These are phyloP conservation scores for Oreochromis niloticus DNA, from an alignment of 2,113 vertebrate genomes.

Conservation along the genomic window DNA sequence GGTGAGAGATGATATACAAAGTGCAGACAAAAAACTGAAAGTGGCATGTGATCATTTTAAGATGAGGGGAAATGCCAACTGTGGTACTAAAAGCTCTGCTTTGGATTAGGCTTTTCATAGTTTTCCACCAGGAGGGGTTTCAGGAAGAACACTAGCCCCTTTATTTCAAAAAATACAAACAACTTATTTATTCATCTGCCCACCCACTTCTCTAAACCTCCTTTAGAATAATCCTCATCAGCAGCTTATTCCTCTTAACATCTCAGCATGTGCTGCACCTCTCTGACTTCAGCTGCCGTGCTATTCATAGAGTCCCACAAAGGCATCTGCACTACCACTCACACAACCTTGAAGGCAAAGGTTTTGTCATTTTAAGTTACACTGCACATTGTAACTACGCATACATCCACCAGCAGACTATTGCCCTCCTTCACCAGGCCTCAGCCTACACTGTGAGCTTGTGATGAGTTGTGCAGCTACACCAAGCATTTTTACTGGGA, in stretches of 20 bases:
- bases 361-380: constrained; percentile 41
- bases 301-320: not conserved
- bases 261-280: constrained; percentile 34
- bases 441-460: not conserved
- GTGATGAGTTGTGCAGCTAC: constrained; percentile 20
- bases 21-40: constrained; percentile 36
- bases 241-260: constrained; percentile 30
- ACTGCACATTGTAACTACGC: not conserved
- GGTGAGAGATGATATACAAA: constrained; percentile 52
- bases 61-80: not conserved
- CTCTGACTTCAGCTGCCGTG: constrained; percentile 6
- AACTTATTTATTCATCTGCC: constrained; percentile 20
- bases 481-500: constrained; percentile 8
- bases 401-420: not conserved
- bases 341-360: not conserved
- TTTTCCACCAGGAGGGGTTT: not conserved
- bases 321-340: not conserved
- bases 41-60: constrained; percentile 34
- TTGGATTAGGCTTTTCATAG: constrained; percentile 14
- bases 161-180: constrained; percentile 15
- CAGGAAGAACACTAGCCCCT: not conserved
- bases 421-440: not conserved
- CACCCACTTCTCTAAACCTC: not conserved
- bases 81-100: constrained; percentile 4
- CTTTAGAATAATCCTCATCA: constrained; percentile 8